Base-by-base conservation (phyloP, 2,888 invertebrate genomes). In the Apodemia arnacis region DNA sequence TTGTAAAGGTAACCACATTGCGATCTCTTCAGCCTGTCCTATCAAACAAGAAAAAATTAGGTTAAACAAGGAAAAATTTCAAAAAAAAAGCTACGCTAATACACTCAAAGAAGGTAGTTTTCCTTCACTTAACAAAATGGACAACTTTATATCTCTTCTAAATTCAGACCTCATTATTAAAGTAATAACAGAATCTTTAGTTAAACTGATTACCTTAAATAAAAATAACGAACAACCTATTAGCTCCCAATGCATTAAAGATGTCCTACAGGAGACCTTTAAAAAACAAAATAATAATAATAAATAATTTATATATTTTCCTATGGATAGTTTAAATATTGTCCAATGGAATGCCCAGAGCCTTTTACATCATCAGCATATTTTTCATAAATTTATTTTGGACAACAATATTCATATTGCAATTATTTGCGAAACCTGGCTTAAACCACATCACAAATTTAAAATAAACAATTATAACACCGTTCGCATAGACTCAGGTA, bases 31-130 rank as follows among this genome's bases (percentile, higher is more conserved):
- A 21, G 15, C 27, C 15, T 86, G 80, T 44, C 80, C 76, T 34
- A 15, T 80, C 38, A 84, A 82, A 80, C 15, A 82, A 74, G 21
- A 84, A 79, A 87, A 84, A 78, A 79, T 87, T 24, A 38, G 74
- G 75, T 34, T 79, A 54, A 84, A 84, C 70, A 87, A 82, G 54
- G 18, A 59, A 27, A 81, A 83, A 59, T 31, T 63, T 6, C 49
- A 79, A 31, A 38, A 66, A 59, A 54, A 18, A 21, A 41, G 49
- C 11, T 78, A 74, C 34, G 21, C 77, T 63, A 66, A 72, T 78
- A 15, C 78, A 49, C 72, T 85, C 38, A 76, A 80, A 38, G 76
- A 85, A 41, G 78, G 78, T 8, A 41, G 63, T n/a, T 66, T 84
- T 27, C 80, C 75, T 76, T 44, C 70, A 4, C 7, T 54, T 38